Evolutionary conservation across 2,888 invertebrate species (phyloP), one percentile per base, ranked within the genome.

Genomic region (Lasioglossum villosulum): DNA sequence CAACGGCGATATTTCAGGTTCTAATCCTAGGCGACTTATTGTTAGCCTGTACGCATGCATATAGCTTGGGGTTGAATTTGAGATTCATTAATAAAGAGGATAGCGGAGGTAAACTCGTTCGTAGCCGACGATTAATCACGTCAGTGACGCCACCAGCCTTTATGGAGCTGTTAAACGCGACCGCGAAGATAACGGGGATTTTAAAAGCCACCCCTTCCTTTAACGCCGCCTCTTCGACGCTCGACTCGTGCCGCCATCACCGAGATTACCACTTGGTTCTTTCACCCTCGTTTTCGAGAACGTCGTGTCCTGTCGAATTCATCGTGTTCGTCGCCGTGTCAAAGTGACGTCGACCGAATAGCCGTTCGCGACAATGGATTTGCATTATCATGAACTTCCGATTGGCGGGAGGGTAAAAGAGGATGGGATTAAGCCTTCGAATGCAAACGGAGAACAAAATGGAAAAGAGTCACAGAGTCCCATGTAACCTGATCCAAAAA

Each of bases 101-200:
- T 23, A 27, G 72, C 63, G 30, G 34, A 80, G 74, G 73, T 78
- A 86, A 68, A 76, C 68, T 71, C 76, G 81, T 88, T 81, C 80
- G 84, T 86, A 87, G 59, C 82, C 75, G 78, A 81, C 86, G 82
- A 89, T 89, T 89, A 89, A 89, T 89, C 90, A 89, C 80, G 63
- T 45, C 59, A 71, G 83, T 78, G 90, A 78, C 83, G 84, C 84
- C 83, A 52, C 78, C 71, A 73, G 82, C 83, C 82, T 90, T 84
- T 81, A 83, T 88, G 83, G 80, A 82, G 78, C 82, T 78, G 76
- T 84, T 90, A 84, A 88, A 90, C 78, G 83, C 70, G 76, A 72
- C 80, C 84, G 56, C 78, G n/a, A 70, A 78, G 88, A 90, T 86
- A 84, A 88, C 79, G 52, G 73, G 34, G 45, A 80, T 75, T 75